phyloP scores from a whole-genome alignment of 2,888 invertebrate species.

The Metallyticus violacea region DNA sequence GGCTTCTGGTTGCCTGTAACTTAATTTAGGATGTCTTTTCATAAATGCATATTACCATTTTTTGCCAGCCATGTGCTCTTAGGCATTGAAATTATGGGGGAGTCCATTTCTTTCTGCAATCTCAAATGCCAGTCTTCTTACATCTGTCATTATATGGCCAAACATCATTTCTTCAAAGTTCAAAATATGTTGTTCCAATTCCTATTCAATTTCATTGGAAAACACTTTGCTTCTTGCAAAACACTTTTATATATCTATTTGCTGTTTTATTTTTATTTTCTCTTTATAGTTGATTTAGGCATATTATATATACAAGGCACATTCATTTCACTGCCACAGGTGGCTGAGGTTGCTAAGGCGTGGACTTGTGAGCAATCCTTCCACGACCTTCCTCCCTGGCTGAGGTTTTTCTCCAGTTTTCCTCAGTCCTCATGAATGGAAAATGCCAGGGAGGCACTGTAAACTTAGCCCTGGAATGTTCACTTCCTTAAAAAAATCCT shows the following conservation, averaged over 20 bases:
- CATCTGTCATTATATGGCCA: slow-evolving; percentile 28
- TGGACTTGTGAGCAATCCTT: too few species aligned
- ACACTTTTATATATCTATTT: slow-evolving; percentile 27
- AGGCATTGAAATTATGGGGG: slow-evolving; percentile 24
- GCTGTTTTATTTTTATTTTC: slow-evolving; percentile 31
- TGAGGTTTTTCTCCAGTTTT: too few species aligned
- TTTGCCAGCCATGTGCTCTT: slow-evolving; percentile 27
- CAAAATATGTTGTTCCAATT: slow-evolving; percentile 33
- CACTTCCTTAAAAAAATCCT: too few species aligned
- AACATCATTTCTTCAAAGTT: slow-evolving; percentile 31
- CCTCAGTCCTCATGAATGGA: too few species aligned
- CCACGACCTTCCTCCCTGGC: too few species aligned
- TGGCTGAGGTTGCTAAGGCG: too few species aligned
- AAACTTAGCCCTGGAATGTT: too few species aligned
- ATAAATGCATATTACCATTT: slow-evolving; percentile 20
- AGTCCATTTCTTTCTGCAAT: slow-evolving; percentile 28
- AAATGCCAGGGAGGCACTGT: too few species aligned
- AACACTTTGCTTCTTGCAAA: slow-evolving; percentile 24
- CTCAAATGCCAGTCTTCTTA: slow-evolving; percentile 30
- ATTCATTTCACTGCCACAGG: too few species aligned
- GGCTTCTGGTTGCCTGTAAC: too few species aligned
- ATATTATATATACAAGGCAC: too few species aligned
- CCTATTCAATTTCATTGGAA: slow-evolving; percentile 28
- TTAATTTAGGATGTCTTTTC: not conserved
- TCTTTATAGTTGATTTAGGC: too few species aligned